phyloP scores from a whole-genome alignment of 1,140 invertebrate species.

The Streblospio benedicti region DNA sequence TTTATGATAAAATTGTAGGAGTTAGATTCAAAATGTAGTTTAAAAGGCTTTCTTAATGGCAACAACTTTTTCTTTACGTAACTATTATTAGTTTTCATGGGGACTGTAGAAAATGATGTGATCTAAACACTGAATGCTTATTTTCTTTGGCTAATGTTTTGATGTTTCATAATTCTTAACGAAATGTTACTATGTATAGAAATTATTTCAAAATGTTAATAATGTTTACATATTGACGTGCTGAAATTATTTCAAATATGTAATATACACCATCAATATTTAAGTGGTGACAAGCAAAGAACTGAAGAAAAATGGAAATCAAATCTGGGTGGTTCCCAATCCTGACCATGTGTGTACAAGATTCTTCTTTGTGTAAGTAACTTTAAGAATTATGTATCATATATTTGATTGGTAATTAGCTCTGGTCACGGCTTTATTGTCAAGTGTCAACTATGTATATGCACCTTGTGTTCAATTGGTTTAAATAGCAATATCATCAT shows the following conservation, averaged over 20 bases:
- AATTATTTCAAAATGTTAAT: neutral
- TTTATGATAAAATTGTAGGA: no score
- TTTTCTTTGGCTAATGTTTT: neutral
- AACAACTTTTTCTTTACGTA: no score
- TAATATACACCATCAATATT: slow-evolving; percentile 2
- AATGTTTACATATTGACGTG: neutral
- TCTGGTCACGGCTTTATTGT: no score
- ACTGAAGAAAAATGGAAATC: slow-evolving; percentile 25
- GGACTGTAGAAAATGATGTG: neutral
- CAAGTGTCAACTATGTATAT: no score
- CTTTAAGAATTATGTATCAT: neutral
- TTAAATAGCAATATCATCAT: no score
- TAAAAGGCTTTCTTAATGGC: no score
- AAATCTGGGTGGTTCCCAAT: slow-evolving; percentile 30
- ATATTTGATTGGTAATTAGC: no score
- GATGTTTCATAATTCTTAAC: neutral
- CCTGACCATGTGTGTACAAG: slow-evolving; percentile 34
- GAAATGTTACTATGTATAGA: neutral
- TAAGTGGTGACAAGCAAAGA: slow-evolving; percentile 27
- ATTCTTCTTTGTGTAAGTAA: slow-evolving; percentile 39
- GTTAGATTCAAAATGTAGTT: no score
- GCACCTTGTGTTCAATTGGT: no score
- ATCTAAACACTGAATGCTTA: neutral
- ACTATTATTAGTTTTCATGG: no score
- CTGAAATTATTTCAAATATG: neutral